Percentiles rank a stretch among this genome's conserved stretches.
These are phyloP conservation scores for Apodemus speciosus DNA, from an alignment of 2,113 vertebrate genomes.

Conservation along the genomic window DNA sequence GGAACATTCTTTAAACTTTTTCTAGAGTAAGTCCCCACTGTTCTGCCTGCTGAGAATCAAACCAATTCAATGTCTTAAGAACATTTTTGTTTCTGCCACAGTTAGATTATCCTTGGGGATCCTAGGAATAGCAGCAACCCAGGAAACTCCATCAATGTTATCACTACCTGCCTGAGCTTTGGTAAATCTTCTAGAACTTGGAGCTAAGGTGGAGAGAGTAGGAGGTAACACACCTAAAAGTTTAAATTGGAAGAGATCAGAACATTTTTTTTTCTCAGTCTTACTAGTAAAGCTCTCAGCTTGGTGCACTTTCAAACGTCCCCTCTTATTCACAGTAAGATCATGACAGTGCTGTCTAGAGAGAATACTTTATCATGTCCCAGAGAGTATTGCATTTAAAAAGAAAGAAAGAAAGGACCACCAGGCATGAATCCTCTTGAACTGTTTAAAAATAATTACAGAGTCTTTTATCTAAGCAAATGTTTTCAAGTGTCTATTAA, in stretches of 20 bases:
- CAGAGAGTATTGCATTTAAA: constrained; percentile 27
- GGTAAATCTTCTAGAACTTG: constrained; percentile 76
- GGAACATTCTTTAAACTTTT: constrained; percentile 58
- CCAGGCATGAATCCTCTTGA: constrained; percentile 58
- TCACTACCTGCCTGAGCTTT: constrained; percentile 69
- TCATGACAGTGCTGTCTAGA: neutral
- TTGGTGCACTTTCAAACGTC: neutral
- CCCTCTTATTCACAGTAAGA: neutral
- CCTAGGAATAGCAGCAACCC: constrained; percentile 61
- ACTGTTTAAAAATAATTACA: constrained; percentile 59
- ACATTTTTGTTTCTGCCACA: constrained; percentile 9
- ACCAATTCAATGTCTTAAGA: constrained; percentile 40
- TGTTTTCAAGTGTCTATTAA: constrained; percentile 69
- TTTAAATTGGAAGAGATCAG: constrained; percentile 57
- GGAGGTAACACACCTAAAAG: constrained; percentile 57
- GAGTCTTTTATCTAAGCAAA: constrained; percentile 64
- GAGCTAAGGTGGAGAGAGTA: constrained; percentile 17
- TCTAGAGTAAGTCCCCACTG: constrained; percentile 27
- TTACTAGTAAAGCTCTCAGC: neutral
- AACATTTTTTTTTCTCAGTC: constrained; percentile 25
- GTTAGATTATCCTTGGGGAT: constrained; percentile 60
- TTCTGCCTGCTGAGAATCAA: constrained; percentile 64
- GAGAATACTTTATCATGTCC: constrained; percentile 39
- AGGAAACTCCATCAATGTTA: constrained; percentile 51
- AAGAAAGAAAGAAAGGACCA: neutral